A percentile compares a stretch with the other conserved stretches of the same genome.
phyloP scores from a whole-genome alignment of 2,113 vertebrate genomes.

The Bubalus kerabau region DNA sequence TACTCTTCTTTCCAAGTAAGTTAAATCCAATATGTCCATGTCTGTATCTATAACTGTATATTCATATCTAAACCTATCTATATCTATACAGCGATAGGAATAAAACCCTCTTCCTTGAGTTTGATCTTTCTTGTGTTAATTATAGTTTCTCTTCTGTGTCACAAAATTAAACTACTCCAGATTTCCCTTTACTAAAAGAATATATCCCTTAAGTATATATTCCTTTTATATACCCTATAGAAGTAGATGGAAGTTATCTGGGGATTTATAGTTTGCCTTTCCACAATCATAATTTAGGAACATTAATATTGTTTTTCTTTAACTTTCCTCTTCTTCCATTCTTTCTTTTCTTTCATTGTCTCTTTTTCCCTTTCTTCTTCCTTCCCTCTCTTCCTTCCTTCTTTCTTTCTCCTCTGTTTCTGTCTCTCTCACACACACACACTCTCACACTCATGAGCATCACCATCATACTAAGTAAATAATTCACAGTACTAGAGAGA shows the following conservation, averaged over 20 bases:
- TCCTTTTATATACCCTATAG: background rate
- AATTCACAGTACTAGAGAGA: background rate
- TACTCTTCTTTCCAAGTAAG: background rate
- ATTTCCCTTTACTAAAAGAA: background rate
- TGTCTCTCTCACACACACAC: background rate
- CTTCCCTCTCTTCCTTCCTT: background rate
- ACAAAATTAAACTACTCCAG: background rate
- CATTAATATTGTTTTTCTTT: background rate
- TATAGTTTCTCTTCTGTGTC: background rate
- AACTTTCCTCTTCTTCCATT: background rate
- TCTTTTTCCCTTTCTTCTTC: background rate
- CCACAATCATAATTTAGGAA: background rate
- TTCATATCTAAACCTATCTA: background rate
- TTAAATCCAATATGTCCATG: background rate
- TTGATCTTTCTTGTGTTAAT: background rate
- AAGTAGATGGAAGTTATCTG: background rate
- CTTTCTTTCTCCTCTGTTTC: background rate
- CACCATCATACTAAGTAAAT: background rate
- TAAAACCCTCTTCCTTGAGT: background rate
- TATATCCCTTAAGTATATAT: background rate
- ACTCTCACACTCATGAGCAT: background rate
- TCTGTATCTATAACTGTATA: background rate
- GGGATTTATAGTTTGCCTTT: background rate
- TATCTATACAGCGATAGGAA: background rate
- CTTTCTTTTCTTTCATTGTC: background rate